phyloP scores from a whole-genome alignment of 2,888 invertebrate genomes.

The Emesis russula region DNA sequence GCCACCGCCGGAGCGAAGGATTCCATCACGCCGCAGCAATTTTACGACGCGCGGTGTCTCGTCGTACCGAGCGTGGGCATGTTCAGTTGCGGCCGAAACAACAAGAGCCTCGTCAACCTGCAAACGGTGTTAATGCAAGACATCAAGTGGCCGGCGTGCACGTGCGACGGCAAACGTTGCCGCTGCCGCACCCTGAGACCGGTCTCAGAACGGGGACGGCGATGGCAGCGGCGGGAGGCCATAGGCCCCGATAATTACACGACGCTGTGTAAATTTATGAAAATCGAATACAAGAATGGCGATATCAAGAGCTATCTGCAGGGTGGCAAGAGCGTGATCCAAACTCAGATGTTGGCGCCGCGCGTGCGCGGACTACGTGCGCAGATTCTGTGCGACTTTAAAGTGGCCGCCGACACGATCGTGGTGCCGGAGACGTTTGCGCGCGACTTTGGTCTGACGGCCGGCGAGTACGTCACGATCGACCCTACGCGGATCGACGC shows the following conservation, averaged over 20 bases:
- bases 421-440: constrained; percentile 21
- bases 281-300: background rate
- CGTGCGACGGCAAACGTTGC: background rate
- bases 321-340: constrained; percentile 30
- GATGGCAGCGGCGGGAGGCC: background rate
- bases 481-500: constrained; percentile 6
- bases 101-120: constrained; percentile 14
- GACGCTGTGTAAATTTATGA: background rate
- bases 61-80: constrained; percentile 12
- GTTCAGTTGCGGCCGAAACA: constrained; percentile 7
- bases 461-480: constrained; percentile 4
- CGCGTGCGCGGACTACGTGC: constrained; percentile 19
- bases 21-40: background rate
- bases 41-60: constrained; percentile 20
- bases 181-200: constrained; percentile 20
- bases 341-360: constrained; percentile 12
- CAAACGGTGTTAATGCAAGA: constrained; percentile 1
- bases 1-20: background rate
- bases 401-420: constrained; percentile 29
- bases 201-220: background rate
- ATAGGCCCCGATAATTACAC: constrained; percentile 29
- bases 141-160: constrained; percentile 15
- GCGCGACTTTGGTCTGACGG: constrained; percentile 25
- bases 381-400: constrained; percentile 12
- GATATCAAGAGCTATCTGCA: background rate